Conservation (phyloP, 2,888 invertebrate species). For the Sphinx pinastri region DNA sequence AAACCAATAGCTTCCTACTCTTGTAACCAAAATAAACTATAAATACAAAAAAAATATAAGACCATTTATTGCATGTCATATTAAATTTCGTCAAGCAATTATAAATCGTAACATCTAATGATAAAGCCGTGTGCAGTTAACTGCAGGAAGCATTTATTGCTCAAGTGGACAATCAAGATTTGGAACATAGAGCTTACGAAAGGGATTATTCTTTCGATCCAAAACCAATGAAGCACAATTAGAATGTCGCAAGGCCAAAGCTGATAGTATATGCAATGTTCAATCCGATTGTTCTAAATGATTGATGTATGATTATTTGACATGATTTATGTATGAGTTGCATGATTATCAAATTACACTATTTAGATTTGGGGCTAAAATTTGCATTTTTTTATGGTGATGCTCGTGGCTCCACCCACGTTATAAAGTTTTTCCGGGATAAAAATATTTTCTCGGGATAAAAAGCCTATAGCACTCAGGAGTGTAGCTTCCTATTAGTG, state of each 20-base stretch:
- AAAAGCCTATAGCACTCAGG: too few species aligned
- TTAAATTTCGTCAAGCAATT: too few species aligned
- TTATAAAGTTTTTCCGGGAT: too few species aligned
- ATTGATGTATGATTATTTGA: background rate
- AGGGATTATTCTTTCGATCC: conserved; percentile 33
- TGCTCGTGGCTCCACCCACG: too few species aligned
- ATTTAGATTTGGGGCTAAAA: background rate
- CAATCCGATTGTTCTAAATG: background rate
- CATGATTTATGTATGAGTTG: background rate
- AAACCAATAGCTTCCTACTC: too few species aligned
- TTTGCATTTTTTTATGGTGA: too few species aligned
- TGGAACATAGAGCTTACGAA: conserved; percentile 30
- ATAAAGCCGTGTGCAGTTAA: background rate
- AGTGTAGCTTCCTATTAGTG: too few species aligned
- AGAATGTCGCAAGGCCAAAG: conserved; percentile 38
- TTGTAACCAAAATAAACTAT: too few species aligned
- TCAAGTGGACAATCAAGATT: conserved; percentile 27
- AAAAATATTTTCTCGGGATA: too few species aligned
- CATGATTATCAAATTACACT: background rate
- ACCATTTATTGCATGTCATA: too few species aligned
- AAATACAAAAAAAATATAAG: too few species aligned
- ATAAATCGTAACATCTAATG: too few species aligned
- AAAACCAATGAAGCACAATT: conserved; percentile 34
- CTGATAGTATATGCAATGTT: background rate
- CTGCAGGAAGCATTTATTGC: conserved; percentile 10